phyloP scores from a whole-genome alignment of 2,888 invertebrate genomes.

The Amphimallon solstitiale region DNA sequence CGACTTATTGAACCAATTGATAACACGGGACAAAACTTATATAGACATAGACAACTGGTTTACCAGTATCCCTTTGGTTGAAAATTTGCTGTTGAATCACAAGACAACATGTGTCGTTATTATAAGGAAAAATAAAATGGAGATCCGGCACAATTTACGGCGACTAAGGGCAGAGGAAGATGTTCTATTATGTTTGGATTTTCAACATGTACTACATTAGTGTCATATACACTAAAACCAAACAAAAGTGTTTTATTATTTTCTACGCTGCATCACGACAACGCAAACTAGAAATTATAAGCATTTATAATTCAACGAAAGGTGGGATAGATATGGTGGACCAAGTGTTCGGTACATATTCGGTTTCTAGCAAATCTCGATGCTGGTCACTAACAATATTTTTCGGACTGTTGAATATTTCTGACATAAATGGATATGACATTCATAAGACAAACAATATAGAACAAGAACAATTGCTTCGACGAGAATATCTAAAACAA shows the following conservation, averaged over 20 bases:
- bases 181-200: slow-evolving; percentile 38
- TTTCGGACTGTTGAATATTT: slow-evolving; percentile 44
- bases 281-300: slow-evolving; percentile 49
- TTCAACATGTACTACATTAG: slow-evolving; percentile 47
- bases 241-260: slow-evolving; percentile 46
- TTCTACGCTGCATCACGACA: slow-evolving; percentile 36
- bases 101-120: neutral
- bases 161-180: no score
- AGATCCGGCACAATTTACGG: no score
- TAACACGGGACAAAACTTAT: slow-evolving; percentile 14
- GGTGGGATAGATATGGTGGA: slow-evolving; percentile 49
- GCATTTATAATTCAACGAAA: slow-evolving; percentile 50
- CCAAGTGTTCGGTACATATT: slow-evolving; percentile 34
- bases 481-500: no score
- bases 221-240: slow-evolving; percentile 49
- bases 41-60: slow-evolving; percentile 10
- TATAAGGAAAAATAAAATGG: neutral
- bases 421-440: slow-evolving; percentile 44
- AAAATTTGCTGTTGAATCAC: neutral
- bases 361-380: slow-evolving; percentile 34
- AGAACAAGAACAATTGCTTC: no score
- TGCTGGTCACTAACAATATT: slow-evolving; percentile 20
- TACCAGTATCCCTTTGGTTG: neutral
- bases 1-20: slow-evolving; percentile 29
- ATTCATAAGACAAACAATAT: no score